A percentile compares a stretch with the other conserved stretches of the same genome.
Evolutionary conservation across 2,888 invertebrate species (phyloP).

Genomic region (Lathronympha strigana): DNA sequence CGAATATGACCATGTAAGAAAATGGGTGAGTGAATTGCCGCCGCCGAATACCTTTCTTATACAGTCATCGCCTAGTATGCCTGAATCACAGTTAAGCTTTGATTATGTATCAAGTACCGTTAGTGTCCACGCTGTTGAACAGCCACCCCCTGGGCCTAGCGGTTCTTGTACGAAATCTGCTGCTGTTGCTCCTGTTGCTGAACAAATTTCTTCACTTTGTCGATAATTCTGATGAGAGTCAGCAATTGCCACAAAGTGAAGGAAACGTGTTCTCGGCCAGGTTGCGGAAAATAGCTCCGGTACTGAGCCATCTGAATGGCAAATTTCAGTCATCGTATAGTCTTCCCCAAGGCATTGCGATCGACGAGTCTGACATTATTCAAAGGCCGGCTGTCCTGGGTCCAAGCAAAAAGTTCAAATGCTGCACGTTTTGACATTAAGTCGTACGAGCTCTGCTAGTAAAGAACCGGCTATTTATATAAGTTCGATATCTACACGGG

Average conservation of each 20-base stretch:
- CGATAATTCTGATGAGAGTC: conserved; percentile 38
- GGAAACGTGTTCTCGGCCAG: conserved; percentile 39
- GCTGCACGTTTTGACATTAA: too few species aligned
- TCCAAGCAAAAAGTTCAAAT: too few species aligned
- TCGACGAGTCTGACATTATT: too few species aligned
- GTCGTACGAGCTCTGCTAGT: too few species aligned
- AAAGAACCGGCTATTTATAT: too few species aligned
- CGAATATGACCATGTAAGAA: conserved; percentile 15
- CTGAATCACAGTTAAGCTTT: neutral
- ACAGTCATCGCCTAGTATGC: conserved; percentile 1
- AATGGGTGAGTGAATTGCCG: conserved; percentile 20
- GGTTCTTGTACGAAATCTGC: conserved; percentile 35
- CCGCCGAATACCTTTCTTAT: conserved; percentile 5
- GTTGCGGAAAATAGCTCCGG: conserved; percentile 29
- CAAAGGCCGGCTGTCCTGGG: too few species aligned
- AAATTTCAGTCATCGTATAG: conserved; percentile 18
- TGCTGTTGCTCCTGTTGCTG: conserved; percentile 40
- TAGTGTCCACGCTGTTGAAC: neutral
- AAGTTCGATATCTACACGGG: too few species aligned
- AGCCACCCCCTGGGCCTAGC: conserved; percentile 10
- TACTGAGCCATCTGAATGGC: neutral
- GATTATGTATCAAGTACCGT: conserved; percentile 23
- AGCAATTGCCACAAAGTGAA: conserved; percentile 18
- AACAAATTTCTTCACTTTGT: conserved; percentile 46
- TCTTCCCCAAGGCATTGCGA: conserved; percentile 39